Conservation (phyloP, 2,888 invertebrate species). For the Tipula lateralis region DNA sequence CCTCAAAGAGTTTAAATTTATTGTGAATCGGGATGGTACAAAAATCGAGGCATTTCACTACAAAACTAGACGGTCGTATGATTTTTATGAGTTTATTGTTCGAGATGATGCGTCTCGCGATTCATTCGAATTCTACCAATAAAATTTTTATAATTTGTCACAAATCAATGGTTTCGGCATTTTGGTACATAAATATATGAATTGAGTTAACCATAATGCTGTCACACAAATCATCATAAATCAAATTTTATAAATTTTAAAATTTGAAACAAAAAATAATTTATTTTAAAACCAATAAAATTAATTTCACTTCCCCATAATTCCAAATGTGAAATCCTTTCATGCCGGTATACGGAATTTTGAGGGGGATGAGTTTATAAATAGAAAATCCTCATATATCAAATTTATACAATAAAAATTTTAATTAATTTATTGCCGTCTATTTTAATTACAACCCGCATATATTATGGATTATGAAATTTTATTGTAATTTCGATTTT, state of each 20-base stretch:
- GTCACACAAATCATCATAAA: slow-evolving; percentile 13
- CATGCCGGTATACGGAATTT: neutral
- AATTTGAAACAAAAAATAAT: neutral
- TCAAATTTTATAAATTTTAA: neutral
- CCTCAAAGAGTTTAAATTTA: too few species aligned
- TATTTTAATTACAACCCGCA: neutral
- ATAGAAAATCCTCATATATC: neutral
- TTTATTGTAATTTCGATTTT: too few species aligned
- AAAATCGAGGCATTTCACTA: too few species aligned
- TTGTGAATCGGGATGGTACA: too few species aligned
- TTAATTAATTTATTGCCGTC: neutral
- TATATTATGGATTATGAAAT: neutral
- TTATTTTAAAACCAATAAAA: neutral
- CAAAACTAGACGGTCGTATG: too few species aligned
- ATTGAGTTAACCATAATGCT: neutral
- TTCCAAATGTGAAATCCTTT: neutral
- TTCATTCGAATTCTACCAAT: neutral
- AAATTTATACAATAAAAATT: neutral
- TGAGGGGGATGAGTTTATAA: neutral
- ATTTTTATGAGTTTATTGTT: too few species aligned
- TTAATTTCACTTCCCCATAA: neutral
- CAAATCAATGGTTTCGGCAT: neutral
- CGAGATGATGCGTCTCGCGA: neutral
- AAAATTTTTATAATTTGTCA: neutral
- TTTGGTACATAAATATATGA: neutral